Evolutionary conservation across 2,797 vertebrate genomes (phyloP).

Genomic region (Babyrousa celebensis): DNA sequence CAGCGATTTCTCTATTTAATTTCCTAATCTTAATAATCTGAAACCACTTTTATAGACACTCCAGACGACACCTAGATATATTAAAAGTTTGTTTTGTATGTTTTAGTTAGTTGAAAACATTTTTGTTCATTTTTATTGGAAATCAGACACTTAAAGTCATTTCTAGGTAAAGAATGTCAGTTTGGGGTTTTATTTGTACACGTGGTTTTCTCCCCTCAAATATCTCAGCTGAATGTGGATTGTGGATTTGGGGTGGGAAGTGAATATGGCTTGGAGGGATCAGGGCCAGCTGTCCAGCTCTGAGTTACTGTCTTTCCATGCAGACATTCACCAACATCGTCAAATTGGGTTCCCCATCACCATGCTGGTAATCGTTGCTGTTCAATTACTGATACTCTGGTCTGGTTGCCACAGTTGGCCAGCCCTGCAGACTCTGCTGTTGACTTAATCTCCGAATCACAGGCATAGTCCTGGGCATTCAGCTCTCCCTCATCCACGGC

Average conservation of each 20-base stretch:
- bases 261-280: not conserved
- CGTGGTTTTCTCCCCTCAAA: not conserved
- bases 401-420: not conserved
- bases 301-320: not conserved
- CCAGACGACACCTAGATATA: not conserved
- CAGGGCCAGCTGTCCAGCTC: not conserved
- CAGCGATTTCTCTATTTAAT: not conserved
- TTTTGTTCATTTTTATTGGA: not conserved
- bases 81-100: not conserved
- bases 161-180: not conserved
- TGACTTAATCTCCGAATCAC: not conserved
- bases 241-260: not conserved
- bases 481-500: no score
- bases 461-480: not conserved
- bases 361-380: not conserved
- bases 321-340: not conserved
- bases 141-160: not conserved
- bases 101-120: not conserved
- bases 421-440: not conserved
- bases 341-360: no score
- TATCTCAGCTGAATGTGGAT: not conserved
- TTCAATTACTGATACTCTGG: not conserved
- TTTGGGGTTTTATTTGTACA: not conserved
- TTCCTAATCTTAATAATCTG: not conserved
- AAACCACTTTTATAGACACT: not conserved